phyloP scores from a whole-genome alignment of 2,113 vertebrate genomes.

The Anoura caudifer region DNA sequence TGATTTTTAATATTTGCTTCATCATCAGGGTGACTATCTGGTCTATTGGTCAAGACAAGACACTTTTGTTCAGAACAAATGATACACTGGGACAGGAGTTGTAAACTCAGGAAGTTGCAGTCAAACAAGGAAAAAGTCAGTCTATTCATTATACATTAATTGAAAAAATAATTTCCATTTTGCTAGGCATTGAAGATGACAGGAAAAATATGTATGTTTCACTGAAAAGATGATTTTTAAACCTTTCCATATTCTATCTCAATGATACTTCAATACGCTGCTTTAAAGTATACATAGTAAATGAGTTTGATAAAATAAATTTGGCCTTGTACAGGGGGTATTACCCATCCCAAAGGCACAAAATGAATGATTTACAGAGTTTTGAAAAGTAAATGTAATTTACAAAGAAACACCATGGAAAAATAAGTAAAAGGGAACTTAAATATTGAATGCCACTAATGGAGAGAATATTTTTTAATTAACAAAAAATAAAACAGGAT shows the following conservation, averaged over 20 bases:
- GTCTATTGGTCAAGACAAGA: neutral
- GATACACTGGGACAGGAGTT: neutral
- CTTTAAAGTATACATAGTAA: neutral
- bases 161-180: neutral
- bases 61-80: neutral
- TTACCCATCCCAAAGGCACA: neutral
- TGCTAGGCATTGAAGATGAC: neutral
- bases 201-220: neutral
- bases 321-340: neutral
- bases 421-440: neutral
- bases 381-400: constrained; percentile 14
- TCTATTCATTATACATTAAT: neutral
- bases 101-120: neutral
- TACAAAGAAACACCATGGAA: neutral
- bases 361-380: neutral
- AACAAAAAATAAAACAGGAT: constrained; percentile 35
- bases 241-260: neutral
- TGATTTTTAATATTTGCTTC: neutral
- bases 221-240: neutral
- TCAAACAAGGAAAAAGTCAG: neutral
- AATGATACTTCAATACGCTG: neutral
- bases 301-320: neutral
- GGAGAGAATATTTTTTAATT: constrained; percentile 36
- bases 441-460: constrained; percentile 24
- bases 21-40: neutral